phyloP scores from a whole-genome alignment of 1,140 invertebrate species.

The Drosophila grimshawi region DNA sequence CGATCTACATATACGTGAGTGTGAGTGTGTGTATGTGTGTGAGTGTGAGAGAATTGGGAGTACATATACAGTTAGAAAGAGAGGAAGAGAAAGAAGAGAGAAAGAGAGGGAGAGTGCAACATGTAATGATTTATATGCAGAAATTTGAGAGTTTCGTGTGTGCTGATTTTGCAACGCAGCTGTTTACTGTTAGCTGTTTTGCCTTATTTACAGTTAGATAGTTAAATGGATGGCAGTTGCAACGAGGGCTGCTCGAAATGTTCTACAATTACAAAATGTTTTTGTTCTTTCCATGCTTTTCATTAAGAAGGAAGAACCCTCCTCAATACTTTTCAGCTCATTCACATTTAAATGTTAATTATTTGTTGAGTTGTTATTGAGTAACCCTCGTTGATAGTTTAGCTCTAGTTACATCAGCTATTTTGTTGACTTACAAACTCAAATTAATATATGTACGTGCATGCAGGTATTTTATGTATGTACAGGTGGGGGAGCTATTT shows the following conservation, averaged over 20 bases:
- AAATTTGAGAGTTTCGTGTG: conserved; percentile 13
- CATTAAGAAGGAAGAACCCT: background rate
- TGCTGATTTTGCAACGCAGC: background rate
- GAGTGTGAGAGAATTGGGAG: background rate
- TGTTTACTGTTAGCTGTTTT: background rate
- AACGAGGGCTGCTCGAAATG: background rate
- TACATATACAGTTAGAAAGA: background rate
- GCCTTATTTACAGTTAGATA: background rate
- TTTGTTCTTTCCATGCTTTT: background rate
- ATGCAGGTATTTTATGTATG: background rate
- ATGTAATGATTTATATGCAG: conserved; percentile 61
- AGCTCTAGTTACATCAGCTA: conserved; percentile 22
- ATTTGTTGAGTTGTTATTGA: background rate
- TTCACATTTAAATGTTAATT: background rate
- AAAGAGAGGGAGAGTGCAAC: background rate
- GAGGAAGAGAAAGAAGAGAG: conserved; percentile 2
- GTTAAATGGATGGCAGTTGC: background rate
- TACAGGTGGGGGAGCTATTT: background rate
- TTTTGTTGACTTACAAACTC: conserved; percentile 35
- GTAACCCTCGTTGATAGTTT: conserved; percentile 18
- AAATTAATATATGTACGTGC: conserved; percentile 35
- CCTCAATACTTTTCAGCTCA: background rate
- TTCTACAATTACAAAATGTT: background rate
- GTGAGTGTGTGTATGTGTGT: conserved; percentile 9
- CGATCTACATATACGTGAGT: conserved; percentile 62